Evolutionary conservation across 1,140 invertebrate genomes (phyloP), one percentile per base, ranked within the genome.

Genomic region (Gryllus bimaculatus): DNA sequence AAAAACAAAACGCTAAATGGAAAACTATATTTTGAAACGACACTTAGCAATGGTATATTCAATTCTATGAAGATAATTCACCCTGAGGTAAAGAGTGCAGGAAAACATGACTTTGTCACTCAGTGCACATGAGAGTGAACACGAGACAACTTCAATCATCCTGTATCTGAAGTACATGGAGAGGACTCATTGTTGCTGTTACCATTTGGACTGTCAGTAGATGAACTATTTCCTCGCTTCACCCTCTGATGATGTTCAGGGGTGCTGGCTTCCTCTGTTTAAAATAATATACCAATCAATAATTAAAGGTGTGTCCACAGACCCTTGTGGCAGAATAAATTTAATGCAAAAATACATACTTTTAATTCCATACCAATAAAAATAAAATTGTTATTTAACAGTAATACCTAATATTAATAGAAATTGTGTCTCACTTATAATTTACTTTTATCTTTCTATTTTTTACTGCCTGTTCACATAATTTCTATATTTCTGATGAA

Each of bases 151-250:
- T 66, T 66, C 54, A 66, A 66, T 79, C 74, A 88, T 81, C 86
- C 86, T 81, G 87, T 87, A 81, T 88, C 86, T 76, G 87, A 88
- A 39, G 87, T 87, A 81, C 85, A 86, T 78, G 87, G 85, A 66
- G 87, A 88, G 48, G 87, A 85, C 49, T 87, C 87, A 78, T 84
- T 85, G 81, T 87, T 86, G 84, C 85, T 87, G 79, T 87, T 87
- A 79, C 86, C 86, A 83, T 87, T 87, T 83, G 86, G 86, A 84
- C 85, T 88, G 80, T 88, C 87, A 79, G 86, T 88, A 48, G 87
- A 88, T 78, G 87, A 89, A 83, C 87, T 88, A 83, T 88, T 85
- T 81, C 85, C 85, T 83, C 86, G 87, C 82, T 86, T 87, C 81
- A 86, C 66, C 15, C 10, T 20, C 47, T 77, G 79, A 20, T 39